Percentiles rank a stretch among this genome's conserved stretches.
phyloP scores from a whole-genome alignment of 1,140 invertebrate genomes.

The Polypedilum vanderplanki region DNA sequence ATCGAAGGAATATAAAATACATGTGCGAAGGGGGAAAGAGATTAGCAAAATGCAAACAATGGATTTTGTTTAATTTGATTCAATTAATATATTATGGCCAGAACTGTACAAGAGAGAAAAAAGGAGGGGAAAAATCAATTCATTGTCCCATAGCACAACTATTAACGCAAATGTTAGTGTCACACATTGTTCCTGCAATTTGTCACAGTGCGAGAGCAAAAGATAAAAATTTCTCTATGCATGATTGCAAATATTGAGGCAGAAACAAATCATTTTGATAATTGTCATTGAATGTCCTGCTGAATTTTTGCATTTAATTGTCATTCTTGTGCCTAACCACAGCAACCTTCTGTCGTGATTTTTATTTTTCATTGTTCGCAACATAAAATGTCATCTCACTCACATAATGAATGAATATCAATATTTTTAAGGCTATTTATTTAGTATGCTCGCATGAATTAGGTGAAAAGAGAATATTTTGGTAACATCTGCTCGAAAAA shows the following conservation, averaged over 20 bases:
- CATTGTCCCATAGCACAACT: not conserved
- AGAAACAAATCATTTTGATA: conserved; percentile 19
- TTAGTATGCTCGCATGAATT: not conserved
- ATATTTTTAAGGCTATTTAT: conserved; percentile 29
- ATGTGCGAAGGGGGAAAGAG: conserved; percentile 17
- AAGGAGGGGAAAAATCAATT: not conserved
- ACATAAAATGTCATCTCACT: conserved; percentile 9
- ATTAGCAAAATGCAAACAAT: conserved; percentile 28
- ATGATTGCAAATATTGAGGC: not conserved
- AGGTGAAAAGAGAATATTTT: not conserved
- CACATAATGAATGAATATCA: conserved; percentile 22
- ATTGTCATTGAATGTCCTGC: conserved; percentile 11
- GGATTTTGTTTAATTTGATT: conserved; percentile 28
- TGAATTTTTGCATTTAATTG: conserved; percentile 1
- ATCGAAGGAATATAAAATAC: not conserved
- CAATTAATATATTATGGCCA: conserved; percentile 25
- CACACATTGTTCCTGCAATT: conserved; percentile 14
- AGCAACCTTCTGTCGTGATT: conserved; percentile 16
- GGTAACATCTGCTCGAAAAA: conserved; percentile 21
- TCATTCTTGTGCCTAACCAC: not conserved
- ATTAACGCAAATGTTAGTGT: conserved; percentile 25
- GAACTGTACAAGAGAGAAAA: not conserved
- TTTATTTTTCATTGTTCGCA: not conserved
- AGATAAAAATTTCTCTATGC: not conserved
- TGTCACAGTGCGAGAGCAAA: not conserved